Evolutionary conservation across 2,113 vertebrate genomes (phyloP).

Genomic region (Girardinichthys multiradiatus): DNA sequence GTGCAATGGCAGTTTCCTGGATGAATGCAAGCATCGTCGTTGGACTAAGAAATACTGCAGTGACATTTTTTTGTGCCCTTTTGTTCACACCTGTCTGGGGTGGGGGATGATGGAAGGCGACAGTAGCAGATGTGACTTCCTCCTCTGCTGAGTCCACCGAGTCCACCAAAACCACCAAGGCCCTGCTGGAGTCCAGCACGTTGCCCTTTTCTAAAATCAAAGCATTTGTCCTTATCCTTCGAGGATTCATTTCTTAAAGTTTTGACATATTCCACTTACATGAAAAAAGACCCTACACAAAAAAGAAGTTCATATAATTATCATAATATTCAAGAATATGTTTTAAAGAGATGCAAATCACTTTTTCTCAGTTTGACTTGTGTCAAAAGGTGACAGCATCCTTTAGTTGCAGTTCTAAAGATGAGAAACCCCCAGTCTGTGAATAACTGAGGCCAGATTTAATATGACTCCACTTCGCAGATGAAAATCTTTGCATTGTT

Average conservation of each 20-base stretch:
- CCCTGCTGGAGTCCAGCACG: constrained; percentile 28
- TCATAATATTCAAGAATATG: not conserved
- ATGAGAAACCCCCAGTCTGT: constrained; percentile 22
- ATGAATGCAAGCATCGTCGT: constrained; percentile 58
- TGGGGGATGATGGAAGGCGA: not conserved
- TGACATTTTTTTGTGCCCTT: constrained; percentile 76
- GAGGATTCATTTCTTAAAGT: constrained; percentile 27
- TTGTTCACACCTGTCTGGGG: constrained; percentile 79
- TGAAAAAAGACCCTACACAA: constrained; percentile 12
- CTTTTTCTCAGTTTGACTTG: not conserved
- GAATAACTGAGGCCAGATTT: constrained; percentile 18
- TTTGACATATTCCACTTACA: constrained; percentile 27
- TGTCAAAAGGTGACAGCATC: constrained; percentile 1
- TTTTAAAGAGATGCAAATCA: constrained; percentile 18
- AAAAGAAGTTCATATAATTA: not conserved
- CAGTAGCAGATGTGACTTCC: constrained; percentile 66
- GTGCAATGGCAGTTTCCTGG: constrained; percentile 63
- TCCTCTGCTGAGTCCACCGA: constrained; percentile 47
- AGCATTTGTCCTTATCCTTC: constrained; percentile 8
- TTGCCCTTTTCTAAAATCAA: not conserved
- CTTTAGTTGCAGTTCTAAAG: not conserved
- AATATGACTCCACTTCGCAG: constrained; percentile 31
- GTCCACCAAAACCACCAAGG: constrained; percentile 32
- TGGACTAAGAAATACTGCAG: constrained; percentile 60
- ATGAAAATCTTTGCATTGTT: constrained; percentile 31